phyloP scores from a whole-genome alignment of 2,113 vertebrate genomes.

The Siphamia tubifer region DNA sequence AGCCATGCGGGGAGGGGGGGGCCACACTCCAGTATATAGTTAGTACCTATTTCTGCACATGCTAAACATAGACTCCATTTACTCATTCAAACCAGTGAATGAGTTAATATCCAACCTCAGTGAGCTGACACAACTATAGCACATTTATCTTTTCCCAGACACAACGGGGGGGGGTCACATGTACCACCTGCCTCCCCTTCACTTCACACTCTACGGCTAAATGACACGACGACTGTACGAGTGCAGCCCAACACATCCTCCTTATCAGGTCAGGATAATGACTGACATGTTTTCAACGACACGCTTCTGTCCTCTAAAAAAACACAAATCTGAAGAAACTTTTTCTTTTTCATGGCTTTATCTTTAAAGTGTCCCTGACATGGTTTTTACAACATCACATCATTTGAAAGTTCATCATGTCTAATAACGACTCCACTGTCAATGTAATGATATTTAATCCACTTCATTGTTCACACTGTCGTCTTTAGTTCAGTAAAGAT shows the following conservation, averaged over 20 bases:
- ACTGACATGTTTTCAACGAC: background rate
- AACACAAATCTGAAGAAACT: background rate
- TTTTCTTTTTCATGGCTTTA: background rate
- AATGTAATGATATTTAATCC: no score
- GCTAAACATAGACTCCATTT: background rate
- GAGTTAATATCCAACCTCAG: slow-evolving; percentile 21
- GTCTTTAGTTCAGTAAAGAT: no score
- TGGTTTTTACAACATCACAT: no score
- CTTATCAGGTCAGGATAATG: background rate
- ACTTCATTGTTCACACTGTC: no score
- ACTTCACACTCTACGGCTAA: slow-evolving; percentile 1
- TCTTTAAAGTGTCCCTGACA: no score
- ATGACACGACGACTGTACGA: background rate
- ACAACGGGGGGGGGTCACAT: slow-evolving; percentile 23
- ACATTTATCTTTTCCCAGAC: background rate
- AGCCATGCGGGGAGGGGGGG: no score
- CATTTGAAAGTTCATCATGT: no score
- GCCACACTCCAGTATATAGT: no score
- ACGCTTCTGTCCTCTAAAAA: no score
- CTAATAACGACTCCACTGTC: no score
- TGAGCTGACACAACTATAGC: slow-evolving; percentile 43
- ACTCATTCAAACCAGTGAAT: background rate
- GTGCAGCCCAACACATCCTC: slow-evolving; percentile 12
- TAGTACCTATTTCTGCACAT: background rate
- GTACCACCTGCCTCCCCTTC: slow-evolving; percentile 14